Base-by-base conservation (phyloP, 2,113 vertebrate genomes). In the Datnioides undecimradiatus region DNA sequence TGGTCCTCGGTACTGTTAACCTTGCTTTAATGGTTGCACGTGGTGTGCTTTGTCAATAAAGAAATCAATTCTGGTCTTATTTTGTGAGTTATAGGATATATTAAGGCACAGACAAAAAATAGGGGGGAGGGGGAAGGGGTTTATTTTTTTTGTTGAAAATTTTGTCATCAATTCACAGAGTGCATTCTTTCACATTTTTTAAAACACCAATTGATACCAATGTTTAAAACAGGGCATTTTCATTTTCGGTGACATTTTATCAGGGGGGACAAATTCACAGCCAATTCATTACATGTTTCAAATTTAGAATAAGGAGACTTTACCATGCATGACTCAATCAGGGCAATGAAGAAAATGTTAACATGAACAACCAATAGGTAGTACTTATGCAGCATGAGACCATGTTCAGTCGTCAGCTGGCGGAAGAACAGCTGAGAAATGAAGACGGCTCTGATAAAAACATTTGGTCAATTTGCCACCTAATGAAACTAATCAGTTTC, bases 261-360 rank as follows among this genome's bases (percentile, higher is more conserved):
- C 31, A 31, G n/a, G 3, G 3, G 92, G 92, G 88, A 93, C 66
- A 90, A 94, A 95, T 94, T 93, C 17, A 73, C 40, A 91, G 90
- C 93, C 94, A 95, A 95, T 95, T 95, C 1, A 40, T 85, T 40
- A 40, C 5, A 68, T 25, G 33, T 75, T 69, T 51, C 0, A 64
- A 91, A 92, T 93, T 91, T 93, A 66, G 66, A 80, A 41, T 41
- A 68, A 82, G 87, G 91, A 91, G 91, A 94, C 91, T 80, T 88
- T 84, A 82, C 90, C 72, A 92, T 90, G 88, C 76, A 83, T 17
- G 40, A 88, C 58, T 80, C 23, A 70, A 81, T 31, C 54, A 60
- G 79, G 71, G 46, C 10, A 78, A 73, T 23, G 69, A 54, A 80
- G 59, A 71, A 80, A 69, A 71, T 16, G 40, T 75, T 59, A 12